Evolutionary conservation across 2,797 vertebrate genomes (phyloP).

Genomic region (Aulostomus chinensis): DNA sequence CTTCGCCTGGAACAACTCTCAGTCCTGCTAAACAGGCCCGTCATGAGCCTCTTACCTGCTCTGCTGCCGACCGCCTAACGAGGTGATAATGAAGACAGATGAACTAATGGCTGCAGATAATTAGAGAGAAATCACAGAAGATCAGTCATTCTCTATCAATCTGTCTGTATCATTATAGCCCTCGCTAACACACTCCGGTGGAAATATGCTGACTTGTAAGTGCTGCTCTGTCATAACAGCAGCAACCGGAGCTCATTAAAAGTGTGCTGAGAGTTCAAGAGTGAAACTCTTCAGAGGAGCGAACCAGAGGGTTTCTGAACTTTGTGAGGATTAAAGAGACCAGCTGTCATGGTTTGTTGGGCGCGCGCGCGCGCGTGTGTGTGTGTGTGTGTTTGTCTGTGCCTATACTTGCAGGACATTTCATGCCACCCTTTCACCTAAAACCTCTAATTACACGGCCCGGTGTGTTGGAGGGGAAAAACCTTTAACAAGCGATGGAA

Average conservation of each 20-base stretch:
- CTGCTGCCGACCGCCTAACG: not conserved
- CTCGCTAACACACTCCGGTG: too few relatives aligned
- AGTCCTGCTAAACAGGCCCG: too few relatives aligned
- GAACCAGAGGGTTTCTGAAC: not conserved
- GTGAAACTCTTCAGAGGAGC: slow-evolving; percentile 7
- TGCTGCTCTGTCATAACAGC: slow-evolving; percentile 10
- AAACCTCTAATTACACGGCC: not conserved
- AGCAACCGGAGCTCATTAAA: slow-evolving; percentile 45
- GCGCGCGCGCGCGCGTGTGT: too few relatives aligned
- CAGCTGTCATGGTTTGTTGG: not conserved
- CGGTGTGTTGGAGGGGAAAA: too few relatives aligned
- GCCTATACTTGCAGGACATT: too few relatives aligned
- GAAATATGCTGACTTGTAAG: slow-evolving; percentile 23
- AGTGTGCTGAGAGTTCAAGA: slow-evolving; percentile 6
- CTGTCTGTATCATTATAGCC: not conserved
- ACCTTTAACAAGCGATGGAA: too few relatives aligned
- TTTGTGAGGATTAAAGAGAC: not conserved
- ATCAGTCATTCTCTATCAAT: not conserved
- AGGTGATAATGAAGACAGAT: slow-evolving; percentile 19
- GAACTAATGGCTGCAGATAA: slow-evolving; percentile 11
- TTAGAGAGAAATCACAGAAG: slow-evolving; percentile 22
- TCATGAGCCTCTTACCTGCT: too few relatives aligned
- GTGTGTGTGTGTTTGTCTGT: too few relatives aligned
- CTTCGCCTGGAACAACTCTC: too few relatives aligned
- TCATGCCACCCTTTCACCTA: not conserved